Percentiles rank a stretch among this genome's conserved stretches.
Evolutionary conservation across 1,140 invertebrate genomes (phyloP).

Genomic region (Radopholus similis): DNA sequence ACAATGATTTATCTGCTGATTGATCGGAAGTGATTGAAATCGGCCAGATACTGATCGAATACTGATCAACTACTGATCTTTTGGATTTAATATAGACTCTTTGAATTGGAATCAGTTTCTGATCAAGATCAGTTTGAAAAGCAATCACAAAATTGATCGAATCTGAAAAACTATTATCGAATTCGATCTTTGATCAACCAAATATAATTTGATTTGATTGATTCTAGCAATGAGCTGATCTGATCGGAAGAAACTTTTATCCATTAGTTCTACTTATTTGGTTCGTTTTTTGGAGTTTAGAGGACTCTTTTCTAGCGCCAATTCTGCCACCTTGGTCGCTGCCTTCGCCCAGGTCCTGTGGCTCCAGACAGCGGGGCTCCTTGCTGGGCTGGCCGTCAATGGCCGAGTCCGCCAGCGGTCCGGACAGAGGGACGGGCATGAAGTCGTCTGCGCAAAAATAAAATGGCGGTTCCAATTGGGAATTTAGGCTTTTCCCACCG

Average conservation of each 20-base stretch:
- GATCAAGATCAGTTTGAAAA: neutral
- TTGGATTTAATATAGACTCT: neutral
- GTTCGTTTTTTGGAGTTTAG: no score
- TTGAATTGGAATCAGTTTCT: no score
- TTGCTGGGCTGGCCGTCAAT: neutral
- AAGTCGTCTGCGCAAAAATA: no score
- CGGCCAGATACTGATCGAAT: neutral
- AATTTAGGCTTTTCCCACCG: no score
- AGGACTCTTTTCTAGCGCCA: neutral
- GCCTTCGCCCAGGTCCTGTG: neutral
- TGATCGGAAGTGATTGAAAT: neutral
- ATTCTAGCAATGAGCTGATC: no score
- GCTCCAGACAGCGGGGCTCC: conserved; percentile 11
- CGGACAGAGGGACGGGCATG: neutral
- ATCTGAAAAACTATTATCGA: neutral
- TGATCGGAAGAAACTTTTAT: neutral
- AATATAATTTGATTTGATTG: neutral
- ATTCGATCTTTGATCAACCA: neutral
- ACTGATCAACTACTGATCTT: neutral
- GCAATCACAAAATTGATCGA: neutral
- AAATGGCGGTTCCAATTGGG: no score
- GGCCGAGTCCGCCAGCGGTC: neutral
- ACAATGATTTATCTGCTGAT: neutral
- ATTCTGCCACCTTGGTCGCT: neutral
- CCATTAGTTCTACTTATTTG: neutral